A percentile compares a stretch with the other conserved stretches of the same genome.
phyloP scores from a whole-genome alignment of 2,888 invertebrate genomes.

The Callyntrura sp. region DNA sequence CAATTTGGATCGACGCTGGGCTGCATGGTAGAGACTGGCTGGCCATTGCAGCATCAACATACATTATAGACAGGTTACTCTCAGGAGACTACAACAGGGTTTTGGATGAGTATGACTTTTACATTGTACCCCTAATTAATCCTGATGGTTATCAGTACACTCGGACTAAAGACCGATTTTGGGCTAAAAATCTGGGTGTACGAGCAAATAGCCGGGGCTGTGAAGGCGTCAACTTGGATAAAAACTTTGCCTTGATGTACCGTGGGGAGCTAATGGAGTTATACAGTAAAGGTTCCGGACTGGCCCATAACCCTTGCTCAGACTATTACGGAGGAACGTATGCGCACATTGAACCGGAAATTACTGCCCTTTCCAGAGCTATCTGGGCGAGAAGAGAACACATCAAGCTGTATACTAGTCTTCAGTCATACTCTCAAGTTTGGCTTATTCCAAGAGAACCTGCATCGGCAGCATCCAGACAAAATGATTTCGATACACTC shows the following conservation, averaged over 20 bases:
- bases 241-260: conserved; percentile 68
- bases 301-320: conserved; percentile 85
- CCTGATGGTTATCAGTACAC: conserved; percentile 96
- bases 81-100: conserved; percentile 86
- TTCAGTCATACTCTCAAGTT: conserved; percentile 92
- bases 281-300: conserved; percentile 87
- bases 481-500: conserved; percentile 84
- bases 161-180: conserved; percentile 92
- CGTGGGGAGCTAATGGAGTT: conserved; percentile 54
- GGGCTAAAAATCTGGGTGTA: conserved; percentile 87
- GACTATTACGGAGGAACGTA: conserved; percentile 85
- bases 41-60: conserved; percentile 68
- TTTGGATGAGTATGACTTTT: conserved; percentile 88
- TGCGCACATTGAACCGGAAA: conserved; percentile 90
- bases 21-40: conserved; percentile 94
- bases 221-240: conserved; percentile 69
- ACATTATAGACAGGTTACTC: conserved; percentile 64
- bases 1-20: conserved; percentile 84
- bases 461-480: conserved; percentile 82
- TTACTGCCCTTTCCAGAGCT: conserved; percentile 89
- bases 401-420: conserved; percentile 89
- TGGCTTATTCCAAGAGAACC: conserved; percentile 95
- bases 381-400: conserved; percentile 86
- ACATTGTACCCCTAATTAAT: conserved; percentile 91
- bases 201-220: conserved; percentile 50